Conservation (phyloP, 2,113 vertebrate genomes). For the Chionodraco myersi region DNA sequence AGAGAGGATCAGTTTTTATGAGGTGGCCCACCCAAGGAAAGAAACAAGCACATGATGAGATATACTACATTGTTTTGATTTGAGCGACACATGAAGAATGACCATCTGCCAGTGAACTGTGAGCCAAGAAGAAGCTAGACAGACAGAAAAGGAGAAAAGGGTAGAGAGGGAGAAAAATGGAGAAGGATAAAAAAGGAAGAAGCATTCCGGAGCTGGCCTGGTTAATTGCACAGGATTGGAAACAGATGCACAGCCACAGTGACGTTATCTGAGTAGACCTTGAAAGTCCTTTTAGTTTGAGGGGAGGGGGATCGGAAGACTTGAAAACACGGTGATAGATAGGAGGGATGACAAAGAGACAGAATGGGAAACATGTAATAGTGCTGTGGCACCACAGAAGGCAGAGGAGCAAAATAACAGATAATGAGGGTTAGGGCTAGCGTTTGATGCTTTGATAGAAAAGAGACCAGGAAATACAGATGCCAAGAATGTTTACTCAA, state of each 20-base stretch:
- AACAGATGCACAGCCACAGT: slow-evolving; percentile 81
- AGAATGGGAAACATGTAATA: slow-evolving; percentile 48
- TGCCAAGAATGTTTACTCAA: slow-evolving; percentile 24
- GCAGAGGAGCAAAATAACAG: slow-evolving; percentile 37
- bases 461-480: slow-evolving; percentile 24
- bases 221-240: slow-evolving; percentile 84
- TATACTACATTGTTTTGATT: slow-evolving; percentile 51
- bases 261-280: slow-evolving; percentile 81
- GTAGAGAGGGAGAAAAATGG: slow-evolving; percentile 49
- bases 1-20: slow-evolving; percentile 2
- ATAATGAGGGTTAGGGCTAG: slow-evolving; percentile 31
- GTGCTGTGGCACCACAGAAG: slow-evolving; percentile 28
- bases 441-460: slow-evolving; percentile 37
- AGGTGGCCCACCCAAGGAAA: slow-evolving; percentile 49
- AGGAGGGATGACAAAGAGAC: slow-evolving; percentile 60
- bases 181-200: slow-evolving; percentile 65
- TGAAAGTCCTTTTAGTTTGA: slow-evolving; percentile 77
- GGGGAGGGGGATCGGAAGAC: slow-evolving; percentile 56
- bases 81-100: slow-evolving; percentile 58
- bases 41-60: slow-evolving; percentile 48
- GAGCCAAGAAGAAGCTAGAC: slow-evolving; percentile 19
- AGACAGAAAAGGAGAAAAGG: slow-evolving; percentile 36
- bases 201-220: slow-evolving; percentile 77
- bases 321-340: slow-evolving; percentile 40
- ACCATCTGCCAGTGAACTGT: slow-evolving; percentile 24